Evolutionary conservation across 2,113 vertebrate species (phyloP).

Genomic region (Zosterops hypoxanthus): DNA sequence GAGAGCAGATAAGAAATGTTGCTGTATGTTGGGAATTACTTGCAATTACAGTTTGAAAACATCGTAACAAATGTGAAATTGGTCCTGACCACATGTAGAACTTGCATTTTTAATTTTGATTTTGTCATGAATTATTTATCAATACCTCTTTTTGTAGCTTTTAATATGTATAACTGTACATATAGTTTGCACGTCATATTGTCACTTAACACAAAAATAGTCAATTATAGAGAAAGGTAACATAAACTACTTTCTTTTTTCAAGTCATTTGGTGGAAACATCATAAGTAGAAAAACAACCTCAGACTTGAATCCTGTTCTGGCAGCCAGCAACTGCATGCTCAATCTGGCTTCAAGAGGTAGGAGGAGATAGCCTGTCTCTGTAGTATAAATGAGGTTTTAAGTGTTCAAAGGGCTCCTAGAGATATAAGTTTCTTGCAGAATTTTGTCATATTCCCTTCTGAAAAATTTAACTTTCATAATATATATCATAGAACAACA

Average conservation of each 20-base stretch:
- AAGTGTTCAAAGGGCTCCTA: not conserved
- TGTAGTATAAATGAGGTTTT: not conserved
- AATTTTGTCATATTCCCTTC: not conserved
- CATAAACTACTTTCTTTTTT: not conserved
- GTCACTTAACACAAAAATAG: not conserved
- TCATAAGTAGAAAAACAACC: constrained; percentile 83
- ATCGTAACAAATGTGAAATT: not conserved
- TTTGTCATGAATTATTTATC: not conserved
- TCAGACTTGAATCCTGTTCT: constrained; percentile 91
- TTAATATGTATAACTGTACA: not conserved
- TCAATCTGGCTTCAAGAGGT: constrained; percentile 81
- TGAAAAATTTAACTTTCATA: not conserved
- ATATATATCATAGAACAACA: not conserved
- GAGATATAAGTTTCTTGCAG: not conserved
- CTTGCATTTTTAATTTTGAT: not conserved
- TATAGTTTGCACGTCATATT: not conserved
- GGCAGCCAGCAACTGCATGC: constrained; percentile 80
- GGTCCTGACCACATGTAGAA: not conserved
- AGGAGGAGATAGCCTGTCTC: not conserved
- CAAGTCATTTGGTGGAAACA: constrained; percentile 89
- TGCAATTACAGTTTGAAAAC: not conserved
- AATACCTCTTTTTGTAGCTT: not conserved
- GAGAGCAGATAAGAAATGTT: constrained; percentile 84
- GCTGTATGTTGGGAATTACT: constrained; percentile 43
- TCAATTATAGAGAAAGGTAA: not conserved